phyloP scores from a whole-genome alignment of 2,797 vertebrate species.

The Clamator glandarius region DNA sequence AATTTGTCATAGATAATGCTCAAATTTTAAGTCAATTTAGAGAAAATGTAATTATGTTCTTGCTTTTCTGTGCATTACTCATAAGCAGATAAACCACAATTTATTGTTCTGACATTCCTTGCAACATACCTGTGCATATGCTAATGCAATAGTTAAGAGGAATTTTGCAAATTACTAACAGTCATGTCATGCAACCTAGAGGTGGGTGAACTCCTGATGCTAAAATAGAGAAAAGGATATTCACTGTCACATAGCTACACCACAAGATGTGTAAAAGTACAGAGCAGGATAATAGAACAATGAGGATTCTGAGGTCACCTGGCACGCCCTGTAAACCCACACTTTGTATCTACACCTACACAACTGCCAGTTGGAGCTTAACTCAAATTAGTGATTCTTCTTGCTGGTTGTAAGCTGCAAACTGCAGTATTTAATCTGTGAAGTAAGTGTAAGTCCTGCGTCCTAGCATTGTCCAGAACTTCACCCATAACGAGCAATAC shows the following conservation, averaged over 20 bases:
- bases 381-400: neutral
- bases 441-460: neutral
- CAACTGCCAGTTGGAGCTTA: neutral
- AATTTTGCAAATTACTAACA: neutral
- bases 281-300: neutral
- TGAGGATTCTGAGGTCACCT: neutral
- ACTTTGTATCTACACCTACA: accelerated
- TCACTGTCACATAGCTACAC: neutral
- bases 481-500: neutral
- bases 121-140: neutral
- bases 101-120: neutral
- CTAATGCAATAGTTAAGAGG: neutral
- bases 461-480: neutral
- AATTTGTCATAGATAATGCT: neutral
- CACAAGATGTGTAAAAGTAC: neutral
- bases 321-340: neutral
- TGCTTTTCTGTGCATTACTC: neutral
- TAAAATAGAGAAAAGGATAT: neutral
- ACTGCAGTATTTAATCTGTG: neutral
- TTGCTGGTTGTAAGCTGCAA: neutral
- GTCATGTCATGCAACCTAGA: neutral
- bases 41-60: neutral
- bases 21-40: neutral
- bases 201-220: neutral
- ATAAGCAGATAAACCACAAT: neutral